Conservation (phyloP, 2,797 vertebrate genomes). For the Holocentrus rufus region DNA sequence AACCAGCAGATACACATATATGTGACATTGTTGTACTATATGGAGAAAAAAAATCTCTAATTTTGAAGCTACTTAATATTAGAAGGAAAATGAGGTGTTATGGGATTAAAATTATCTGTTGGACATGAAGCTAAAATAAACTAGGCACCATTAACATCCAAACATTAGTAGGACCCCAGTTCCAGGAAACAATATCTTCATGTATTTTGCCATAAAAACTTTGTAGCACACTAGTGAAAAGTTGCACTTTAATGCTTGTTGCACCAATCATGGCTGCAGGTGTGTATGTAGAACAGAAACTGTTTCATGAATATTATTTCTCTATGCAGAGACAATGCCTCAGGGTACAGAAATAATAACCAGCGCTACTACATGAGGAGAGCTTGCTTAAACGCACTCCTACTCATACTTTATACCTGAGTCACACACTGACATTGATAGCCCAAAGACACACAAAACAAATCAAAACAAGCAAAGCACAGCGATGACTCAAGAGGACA, state of each 20-base stretch:
- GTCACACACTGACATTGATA: constrained; percentile 37
- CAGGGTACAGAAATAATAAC: constrained; percentile 59
- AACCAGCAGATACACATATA: no score
- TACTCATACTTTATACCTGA: constrained; percentile 56
- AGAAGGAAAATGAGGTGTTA: no score
- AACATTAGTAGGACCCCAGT: no score
- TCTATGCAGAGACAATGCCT: constrained; percentile 46
- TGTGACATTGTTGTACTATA: no score
- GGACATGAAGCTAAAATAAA: no score
- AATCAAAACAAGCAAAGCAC: constrained; percentile 32
- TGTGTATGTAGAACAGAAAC: constrained; percentile 41
- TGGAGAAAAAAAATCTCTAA: no score
- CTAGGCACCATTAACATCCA: no score
- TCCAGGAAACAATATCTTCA: no score
- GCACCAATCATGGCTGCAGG: constrained; percentile 24
- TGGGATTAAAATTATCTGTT: background rate
- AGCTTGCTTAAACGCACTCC: constrained; percentile 36
- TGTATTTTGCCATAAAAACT: constrained; percentile 41
- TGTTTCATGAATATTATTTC: constrained; percentile 55
- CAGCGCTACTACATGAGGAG: constrained; percentile 22
- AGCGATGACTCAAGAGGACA: constrained; percentile 42
- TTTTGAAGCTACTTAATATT: no score
- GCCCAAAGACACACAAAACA: background rate
- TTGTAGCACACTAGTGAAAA: constrained; percentile 25
- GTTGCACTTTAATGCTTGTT: constrained; percentile 22